phyloP scores from a whole-genome alignment of 2,888 invertebrate species.

The Noctua fimbriata region DNA sequence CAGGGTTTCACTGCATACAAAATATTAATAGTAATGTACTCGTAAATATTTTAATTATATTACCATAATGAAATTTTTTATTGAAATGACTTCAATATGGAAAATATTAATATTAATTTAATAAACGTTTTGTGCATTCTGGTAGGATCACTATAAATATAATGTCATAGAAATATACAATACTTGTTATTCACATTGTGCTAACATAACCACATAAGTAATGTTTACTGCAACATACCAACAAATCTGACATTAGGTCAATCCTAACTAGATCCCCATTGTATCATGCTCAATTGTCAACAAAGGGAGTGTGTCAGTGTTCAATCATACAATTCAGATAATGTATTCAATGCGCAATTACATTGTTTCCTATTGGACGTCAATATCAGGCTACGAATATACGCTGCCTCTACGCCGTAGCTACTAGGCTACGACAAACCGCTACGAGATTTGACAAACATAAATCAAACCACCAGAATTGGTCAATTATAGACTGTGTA shows the following conservation, averaged over 20 bases:
- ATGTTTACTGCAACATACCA: neutral
- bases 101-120: neutral
- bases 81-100: neutral
- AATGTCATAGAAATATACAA: neutral
- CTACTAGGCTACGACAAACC: slow-evolving; percentile 34
- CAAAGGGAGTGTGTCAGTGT: slow-evolving; percentile 6
- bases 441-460: slow-evolving; percentile 24
- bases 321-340: neutral
- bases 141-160: neutral
- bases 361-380: slow-evolving; percentile 24
- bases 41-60: neutral
- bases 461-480: neutral
- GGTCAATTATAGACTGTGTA: too few species aligned
- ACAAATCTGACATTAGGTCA: neutral
- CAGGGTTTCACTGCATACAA: neutral
- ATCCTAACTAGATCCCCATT: neutral
- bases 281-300: slow-evolving; percentile 1
- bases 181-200: neutral
- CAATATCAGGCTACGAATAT: slow-evolving; percentile 21
- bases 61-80: too few species aligned
- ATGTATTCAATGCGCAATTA: neutral
- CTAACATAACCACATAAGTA: neutral
- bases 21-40: neutral
- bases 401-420: slow-evolving; percentile 43
- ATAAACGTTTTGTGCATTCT: neutral